Evolutionary conservation across 1,140 invertebrate genomes (phyloP).

Genomic region (Agrypnia vestita): DNA sequence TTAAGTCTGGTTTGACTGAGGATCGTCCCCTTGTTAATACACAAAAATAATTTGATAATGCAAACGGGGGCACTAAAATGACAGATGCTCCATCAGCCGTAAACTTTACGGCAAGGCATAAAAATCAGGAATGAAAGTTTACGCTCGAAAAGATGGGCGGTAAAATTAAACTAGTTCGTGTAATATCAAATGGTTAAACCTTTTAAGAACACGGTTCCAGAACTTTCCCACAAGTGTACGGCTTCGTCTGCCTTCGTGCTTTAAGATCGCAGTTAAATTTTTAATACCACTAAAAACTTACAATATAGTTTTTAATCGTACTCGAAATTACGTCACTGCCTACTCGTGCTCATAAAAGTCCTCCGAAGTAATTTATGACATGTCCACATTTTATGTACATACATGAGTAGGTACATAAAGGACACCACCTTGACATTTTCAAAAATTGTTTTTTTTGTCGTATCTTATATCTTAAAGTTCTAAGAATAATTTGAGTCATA

Average conservation of each 20-base stretch:
- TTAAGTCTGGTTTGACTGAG: conserved; percentile 1
- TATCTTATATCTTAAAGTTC: no score
- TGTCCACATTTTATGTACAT: neutral
- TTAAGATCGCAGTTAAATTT: conserved; percentile 19
- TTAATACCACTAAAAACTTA: conserved; percentile 27
- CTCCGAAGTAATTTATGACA: neutral
- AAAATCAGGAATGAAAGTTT: conserved; percentile 25
- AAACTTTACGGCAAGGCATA: conserved; percentile 26
- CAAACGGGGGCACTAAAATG: conserved; percentile 25
- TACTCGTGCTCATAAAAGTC: conserved; percentile 7
- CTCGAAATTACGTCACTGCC: conserved; percentile 9
- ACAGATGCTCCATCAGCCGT: conserved; percentile 17
- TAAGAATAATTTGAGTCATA: no score
- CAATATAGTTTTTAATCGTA: conserved; percentile 37
- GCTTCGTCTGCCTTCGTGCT: neutral
- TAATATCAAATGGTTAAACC: conserved; percentile 41
- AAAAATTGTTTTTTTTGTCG: neutral
- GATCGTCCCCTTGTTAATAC: conserved; percentile 26
- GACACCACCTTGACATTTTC: neutral
- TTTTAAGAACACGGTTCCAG: conserved; percentile 30
- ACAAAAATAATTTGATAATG: conserved; percentile 40
- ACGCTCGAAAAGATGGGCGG: conserved; percentile 11
- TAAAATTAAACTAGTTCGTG: conserved; percentile 37
- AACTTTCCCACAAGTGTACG: neutral
- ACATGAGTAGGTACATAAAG: neutral